Conservation (phyloP, 2,888 invertebrate species). For the Leucoptera coffeella region DNA sequence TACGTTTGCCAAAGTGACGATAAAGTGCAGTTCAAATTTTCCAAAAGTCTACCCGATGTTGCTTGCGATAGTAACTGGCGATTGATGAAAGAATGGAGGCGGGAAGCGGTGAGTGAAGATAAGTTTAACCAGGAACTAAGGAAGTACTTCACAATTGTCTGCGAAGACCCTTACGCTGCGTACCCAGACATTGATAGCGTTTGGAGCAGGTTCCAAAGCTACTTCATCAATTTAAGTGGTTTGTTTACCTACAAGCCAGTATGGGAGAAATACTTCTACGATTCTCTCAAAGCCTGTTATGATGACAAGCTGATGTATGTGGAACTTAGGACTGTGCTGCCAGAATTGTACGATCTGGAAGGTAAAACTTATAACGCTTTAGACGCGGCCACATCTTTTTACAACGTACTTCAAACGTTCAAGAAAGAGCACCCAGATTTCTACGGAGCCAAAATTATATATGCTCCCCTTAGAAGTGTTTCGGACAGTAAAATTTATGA, state of each 20-base stretch:
- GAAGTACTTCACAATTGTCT: slow-evolving; percentile 48
- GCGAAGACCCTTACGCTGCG: slow-evolving; percentile 28
- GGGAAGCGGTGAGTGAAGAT: slow-evolving; percentile 28
- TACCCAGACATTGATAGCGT: slow-evolving; percentile 52
- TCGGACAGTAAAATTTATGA: slow-evolving; percentile 22
- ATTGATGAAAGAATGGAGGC: slow-evolving; percentile 37
- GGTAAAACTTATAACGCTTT: slow-evolving; percentile 47
- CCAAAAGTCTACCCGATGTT: slow-evolving; percentile 13
- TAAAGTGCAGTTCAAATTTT: slow-evolving; percentile 19
- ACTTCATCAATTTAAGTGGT: slow-evolving; percentile 44
- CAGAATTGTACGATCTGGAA: slow-evolving; percentile 59
- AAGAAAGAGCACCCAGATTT: slow-evolving; percentile 56
- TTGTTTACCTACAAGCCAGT: slow-evolving; percentile 58
- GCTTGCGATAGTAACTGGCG: slow-evolving; percentile 34
- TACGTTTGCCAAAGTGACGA: slow-evolving; percentile 40
- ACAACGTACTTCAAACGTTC: slow-evolving; percentile 51
- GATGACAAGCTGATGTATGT: slow-evolving; percentile 66
- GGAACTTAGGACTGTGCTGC: slow-evolving; percentile 60
- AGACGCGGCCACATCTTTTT: slow-evolving; percentile 51
- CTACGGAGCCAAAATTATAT: slow-evolving; percentile 63
- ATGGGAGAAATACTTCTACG: slow-evolving; percentile 61
- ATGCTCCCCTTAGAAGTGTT: slow-evolving; percentile 54
- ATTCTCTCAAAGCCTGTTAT: slow-evolving; percentile 55
- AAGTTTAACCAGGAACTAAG: slow-evolving; percentile 49
- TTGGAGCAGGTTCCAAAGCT: slow-evolving; percentile 53